A percentile compares a stretch with the other conserved stretches of the same genome.
phyloP scores from a whole-genome alignment of 2,113 vertebrate genomes.

The Chrysemys picta region DNA sequence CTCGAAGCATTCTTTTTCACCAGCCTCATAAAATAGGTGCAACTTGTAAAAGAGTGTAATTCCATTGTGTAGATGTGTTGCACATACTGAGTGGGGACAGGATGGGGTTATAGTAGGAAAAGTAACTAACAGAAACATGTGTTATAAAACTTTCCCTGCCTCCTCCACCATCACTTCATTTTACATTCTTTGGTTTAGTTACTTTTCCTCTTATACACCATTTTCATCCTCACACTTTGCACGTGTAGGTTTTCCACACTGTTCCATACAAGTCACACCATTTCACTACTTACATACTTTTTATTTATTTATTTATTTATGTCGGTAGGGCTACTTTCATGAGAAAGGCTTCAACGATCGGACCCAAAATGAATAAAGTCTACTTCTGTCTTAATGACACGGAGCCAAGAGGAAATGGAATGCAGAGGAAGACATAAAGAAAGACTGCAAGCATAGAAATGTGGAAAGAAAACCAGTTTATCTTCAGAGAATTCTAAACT shows the following conservation, averaged over 20 bases:
- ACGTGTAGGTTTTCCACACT: neutral
- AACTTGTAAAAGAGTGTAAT: neutral
- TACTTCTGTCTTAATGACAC: neutral
- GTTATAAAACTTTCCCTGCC: neutral
- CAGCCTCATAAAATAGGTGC: neutral
- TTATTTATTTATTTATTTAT: fast-evolving
- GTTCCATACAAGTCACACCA: neutral
- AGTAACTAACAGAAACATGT: neutral
- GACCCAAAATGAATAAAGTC: neutral
- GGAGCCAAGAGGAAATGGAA: neutral
- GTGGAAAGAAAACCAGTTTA: too few relatives aligned
- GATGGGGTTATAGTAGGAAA: neutral
- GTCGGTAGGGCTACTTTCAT: neutral
- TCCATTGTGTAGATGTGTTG: neutral
- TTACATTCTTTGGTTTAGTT: neutral
- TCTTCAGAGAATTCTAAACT: neutral
- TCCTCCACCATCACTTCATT: neutral
- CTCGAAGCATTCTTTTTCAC: slow-evolving; percentile 18
- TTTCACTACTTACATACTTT: fast-evolving
- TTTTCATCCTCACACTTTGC: fast-evolving
- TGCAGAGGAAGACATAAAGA: neutral
- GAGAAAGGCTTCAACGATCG: too few relatives aligned
- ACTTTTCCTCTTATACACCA: neutral
- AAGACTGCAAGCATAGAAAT: neutral
- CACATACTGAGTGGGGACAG: neutral